These are phyloP conservation scores for Caenorhabditis panamensis DNA, from an alignment of 2,888 invertebrate genomes.

Conservation along the genomic window DNA sequence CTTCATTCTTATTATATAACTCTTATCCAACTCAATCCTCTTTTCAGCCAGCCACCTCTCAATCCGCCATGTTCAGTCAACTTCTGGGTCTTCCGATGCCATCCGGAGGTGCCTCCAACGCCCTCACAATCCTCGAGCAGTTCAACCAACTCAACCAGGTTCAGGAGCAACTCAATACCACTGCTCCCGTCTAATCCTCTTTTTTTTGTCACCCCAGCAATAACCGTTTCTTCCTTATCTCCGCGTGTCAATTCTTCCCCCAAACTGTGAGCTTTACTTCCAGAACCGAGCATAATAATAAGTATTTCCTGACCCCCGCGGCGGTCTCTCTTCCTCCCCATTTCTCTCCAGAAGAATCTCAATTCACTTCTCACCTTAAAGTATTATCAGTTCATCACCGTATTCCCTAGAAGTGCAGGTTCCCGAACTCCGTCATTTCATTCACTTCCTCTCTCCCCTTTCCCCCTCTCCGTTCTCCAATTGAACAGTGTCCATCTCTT, in stretches of 20 bases:
- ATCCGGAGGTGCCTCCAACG: conserved; percentile 13
- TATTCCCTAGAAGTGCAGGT: conserved; percentile 37
- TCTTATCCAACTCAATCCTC: not conserved
- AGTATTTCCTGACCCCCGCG: conserved; percentile 10
- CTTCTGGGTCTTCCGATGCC: conserved; percentile 57
- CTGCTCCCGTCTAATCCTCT: conserved; percentile 44
- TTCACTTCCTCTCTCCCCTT: conserved; percentile 11
- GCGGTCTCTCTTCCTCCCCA: conserved; percentile 5
- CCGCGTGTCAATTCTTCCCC: conserved; percentile 31
- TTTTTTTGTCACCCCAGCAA: not conserved
- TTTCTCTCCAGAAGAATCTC: conserved; percentile 19
- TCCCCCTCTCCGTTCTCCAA: not conserved
- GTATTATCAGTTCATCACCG: conserved; percentile 8
- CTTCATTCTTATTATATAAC: not conserved
- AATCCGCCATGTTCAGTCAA: conserved; percentile 62
- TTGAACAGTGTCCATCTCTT: not conserved
- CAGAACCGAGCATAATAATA: conserved; percentile 29
- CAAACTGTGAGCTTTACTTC: conserved; percentile 57
- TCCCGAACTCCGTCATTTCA: conserved; percentile 19
- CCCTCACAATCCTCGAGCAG: conserved; percentile 68
- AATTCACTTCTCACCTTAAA: not conserved
- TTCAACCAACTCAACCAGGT: conserved; percentile 65
- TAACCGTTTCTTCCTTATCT: not conserved
- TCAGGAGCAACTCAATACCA: conserved; percentile 64
- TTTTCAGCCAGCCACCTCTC: conserved; percentile 49